These are phyloP conservation scores for Phoxinus phoxinus DNA, from an alignment of 2,113 vertebrate species.

Conservation along the genomic window DNA sequence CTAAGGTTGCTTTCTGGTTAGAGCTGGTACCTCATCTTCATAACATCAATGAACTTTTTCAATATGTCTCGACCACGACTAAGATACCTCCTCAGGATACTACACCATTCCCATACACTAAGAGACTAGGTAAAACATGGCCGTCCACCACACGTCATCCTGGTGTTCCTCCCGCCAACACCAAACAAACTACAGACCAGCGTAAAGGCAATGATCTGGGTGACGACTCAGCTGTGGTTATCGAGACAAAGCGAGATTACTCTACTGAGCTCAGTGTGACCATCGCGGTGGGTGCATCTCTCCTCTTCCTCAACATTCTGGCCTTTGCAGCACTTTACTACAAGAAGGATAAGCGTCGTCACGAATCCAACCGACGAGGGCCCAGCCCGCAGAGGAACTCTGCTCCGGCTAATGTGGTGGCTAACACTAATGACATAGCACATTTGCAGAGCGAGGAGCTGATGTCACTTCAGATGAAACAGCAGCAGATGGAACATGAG, in stretches of 20 bases:
- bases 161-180: conserved; percentile 84
- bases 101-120: conserved; percentile 91
- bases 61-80: conserved; percentile 93
- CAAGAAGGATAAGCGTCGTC: conserved; percentile 94
- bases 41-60: conserved; percentile 92
- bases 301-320: conserved; percentile 94
- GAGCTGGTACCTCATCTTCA: conserved; percentile 94
- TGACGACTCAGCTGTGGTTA: conserved; percentile 86
- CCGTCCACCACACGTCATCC: conserved; percentile 92
- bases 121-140: conserved; percentile 89
- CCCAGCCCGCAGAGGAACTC: conserved; percentile 85
- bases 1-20: conserved; percentile 97
- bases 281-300: conserved; percentile 91
- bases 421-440: conserved; percentile 81
- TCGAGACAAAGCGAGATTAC: conserved; percentile 92
- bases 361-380: conserved; percentile 85
- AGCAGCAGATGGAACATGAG: conserved; percentile 85
- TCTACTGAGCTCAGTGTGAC: conserved; percentile 95
- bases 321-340: conserved; percentile 96
- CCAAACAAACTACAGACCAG: conserved; percentile 87
- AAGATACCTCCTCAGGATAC: conserved; percentile 94
- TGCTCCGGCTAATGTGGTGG: conserved; percentile 23
- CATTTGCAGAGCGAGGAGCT: conserved; percentile 93
- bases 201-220: conserved; percentile 77
- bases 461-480: conserved; percentile 94